Percentiles rank a stretch among this genome's conserved stretches.
Evolutionary conservation across 2,113 vertebrate genomes (phyloP).

Genomic region (Pluvialis apricaria): DNA sequence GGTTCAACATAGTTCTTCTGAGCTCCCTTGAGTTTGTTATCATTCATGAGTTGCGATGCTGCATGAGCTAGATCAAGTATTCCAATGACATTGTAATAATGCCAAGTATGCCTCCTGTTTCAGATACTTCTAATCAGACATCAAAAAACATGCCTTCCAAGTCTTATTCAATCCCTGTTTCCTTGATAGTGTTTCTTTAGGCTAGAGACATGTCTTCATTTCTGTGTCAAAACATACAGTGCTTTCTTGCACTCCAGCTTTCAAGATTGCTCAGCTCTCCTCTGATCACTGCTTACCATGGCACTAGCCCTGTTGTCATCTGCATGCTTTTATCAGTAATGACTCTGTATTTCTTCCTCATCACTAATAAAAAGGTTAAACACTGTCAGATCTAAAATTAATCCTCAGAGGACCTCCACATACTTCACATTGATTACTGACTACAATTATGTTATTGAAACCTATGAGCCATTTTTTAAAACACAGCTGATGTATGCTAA

Average conservation of each 20-base stretch:
- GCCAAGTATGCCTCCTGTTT: background rate
- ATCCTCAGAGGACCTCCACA: background rate
- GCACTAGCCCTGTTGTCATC: background rate
- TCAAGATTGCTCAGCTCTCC: background rate
- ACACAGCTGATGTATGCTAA: background rate
- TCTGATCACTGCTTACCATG: background rate
- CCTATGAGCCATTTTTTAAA: background rate
- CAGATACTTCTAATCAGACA: background rate
- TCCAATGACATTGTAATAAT: background rate
- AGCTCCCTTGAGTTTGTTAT: background rate
- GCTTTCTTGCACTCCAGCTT: background rate
- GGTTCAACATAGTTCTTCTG: background rate
- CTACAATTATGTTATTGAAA: background rate
- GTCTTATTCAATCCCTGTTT: background rate
- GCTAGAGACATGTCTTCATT: background rate
- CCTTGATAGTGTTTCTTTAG: background rate
- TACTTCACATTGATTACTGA: background rate
- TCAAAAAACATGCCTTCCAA: background rate
- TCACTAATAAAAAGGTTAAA: constrained; percentile 40
- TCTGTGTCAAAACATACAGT: background rate
- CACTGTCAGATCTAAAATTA: background rate
- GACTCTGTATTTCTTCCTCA: background rate
- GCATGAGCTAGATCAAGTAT: background rate
- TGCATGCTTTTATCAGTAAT: background rate
- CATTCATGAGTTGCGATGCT: background rate